phyloP scores from a whole-genome alignment of 2,797 vertebrate genomes.

The Champsocephalus gunnari region DNA sequence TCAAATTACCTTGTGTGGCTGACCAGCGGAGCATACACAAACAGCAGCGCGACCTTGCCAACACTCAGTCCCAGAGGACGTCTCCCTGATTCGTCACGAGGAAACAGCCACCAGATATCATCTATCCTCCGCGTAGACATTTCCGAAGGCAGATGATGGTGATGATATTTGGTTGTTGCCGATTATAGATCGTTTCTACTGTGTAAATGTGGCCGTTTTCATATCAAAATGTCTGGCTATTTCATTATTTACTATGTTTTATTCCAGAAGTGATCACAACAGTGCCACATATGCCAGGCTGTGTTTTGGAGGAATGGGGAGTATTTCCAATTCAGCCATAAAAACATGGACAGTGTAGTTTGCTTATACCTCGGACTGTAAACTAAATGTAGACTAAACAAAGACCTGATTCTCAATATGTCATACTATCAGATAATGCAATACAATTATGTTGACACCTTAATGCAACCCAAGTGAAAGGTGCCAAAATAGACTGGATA shows the following conservation, averaged over 20 bases:
- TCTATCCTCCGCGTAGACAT: constrained; percentile 9
- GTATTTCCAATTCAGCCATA: not conserved
- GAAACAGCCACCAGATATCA: constrained; percentile 20
- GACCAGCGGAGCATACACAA: constrained; percentile 69
- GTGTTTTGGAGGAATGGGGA: not conserved
- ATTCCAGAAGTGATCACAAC: not conserved
- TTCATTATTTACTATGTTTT: not conserved
- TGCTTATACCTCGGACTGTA: not conserved
- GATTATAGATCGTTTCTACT: not conserved
- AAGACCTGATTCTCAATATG: not conserved
- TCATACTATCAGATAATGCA: not conserved
- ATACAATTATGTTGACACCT: not conserved
- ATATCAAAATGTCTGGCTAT: not conserved
- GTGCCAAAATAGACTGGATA: not conserved
- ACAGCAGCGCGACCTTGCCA: constrained; percentile 61
- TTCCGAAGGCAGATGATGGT: constrained; percentile 14
- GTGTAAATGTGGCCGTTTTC: not conserved
- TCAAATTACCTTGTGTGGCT: constrained; percentile 59
- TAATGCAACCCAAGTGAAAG: not conserved
- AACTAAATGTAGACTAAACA: not conserved
- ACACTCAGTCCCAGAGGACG: constrained; percentile 47
- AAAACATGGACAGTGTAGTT: not conserved
- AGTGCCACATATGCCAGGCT: not conserved
- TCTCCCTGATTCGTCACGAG: constrained; percentile 34
- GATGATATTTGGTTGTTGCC: not conserved